phyloP scores from a whole-genome alignment of 2,888 invertebrate genomes.

The Anticlea derivata region DNA sequence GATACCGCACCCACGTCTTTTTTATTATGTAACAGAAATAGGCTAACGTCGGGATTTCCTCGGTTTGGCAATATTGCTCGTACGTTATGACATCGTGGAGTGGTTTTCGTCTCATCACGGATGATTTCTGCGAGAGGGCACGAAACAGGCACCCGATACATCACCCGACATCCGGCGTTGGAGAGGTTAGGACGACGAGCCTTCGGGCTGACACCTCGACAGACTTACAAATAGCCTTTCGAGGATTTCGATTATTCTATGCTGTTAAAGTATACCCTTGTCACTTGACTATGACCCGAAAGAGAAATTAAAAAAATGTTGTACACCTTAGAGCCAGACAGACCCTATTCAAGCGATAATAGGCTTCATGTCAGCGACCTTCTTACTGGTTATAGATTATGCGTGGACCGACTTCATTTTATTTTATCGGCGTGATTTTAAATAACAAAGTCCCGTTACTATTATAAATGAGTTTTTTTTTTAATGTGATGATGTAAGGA shows the following conservation, averaged over 20 bases:
- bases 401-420: too few species aligned
- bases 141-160: constrained; percentile 36
- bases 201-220: constrained; percentile 25
- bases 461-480: too few species aligned
- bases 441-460: too few species aligned
- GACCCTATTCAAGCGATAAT: constrained; percentile 7
- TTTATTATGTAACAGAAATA: constrained; percentile 4
- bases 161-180: constrained; percentile 40
- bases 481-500: too few species aligned
- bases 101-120: constrained; percentile 31
- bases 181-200: constrained; percentile 37
- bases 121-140: constrained; percentile 30
- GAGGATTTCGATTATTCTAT: constrained; percentile 31
- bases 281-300: constrained; percentile 22
- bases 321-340: constrained; percentile 25
- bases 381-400: too few species aligned
- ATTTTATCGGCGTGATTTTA: too few species aligned
- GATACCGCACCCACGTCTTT: background rate
- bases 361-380: background rate
- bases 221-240: constrained; percentile 39
- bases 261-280: constrained; percentile 22
- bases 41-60: constrained; percentile 1
- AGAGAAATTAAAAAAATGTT: constrained; percentile 32
- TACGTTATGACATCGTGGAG: constrained; percentile 26
- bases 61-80: constrained; percentile 24